These are phyloP conservation scores for Clarias laeviceps DNA, from an alignment of 2,797 vertebrate genomes.

Conservation along the genomic window DNA sequence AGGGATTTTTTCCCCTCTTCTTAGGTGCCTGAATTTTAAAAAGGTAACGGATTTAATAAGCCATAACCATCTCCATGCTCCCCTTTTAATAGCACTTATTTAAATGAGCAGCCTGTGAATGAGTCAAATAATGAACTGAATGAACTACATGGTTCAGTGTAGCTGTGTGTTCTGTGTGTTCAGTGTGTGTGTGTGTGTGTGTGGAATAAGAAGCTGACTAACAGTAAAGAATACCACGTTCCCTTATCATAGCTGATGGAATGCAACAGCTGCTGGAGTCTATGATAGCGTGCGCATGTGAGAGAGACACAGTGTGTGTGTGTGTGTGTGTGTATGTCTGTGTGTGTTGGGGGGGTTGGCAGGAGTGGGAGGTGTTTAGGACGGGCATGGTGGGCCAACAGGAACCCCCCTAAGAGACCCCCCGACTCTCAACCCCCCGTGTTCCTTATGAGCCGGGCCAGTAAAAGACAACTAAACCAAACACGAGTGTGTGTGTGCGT, in stretches of 20 bases:
- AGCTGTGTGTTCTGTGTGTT: slow-evolving; percentile 17
- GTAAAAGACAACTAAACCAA: slow-evolving; percentile 79
- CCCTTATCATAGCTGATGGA: slow-evolving; percentile 81
- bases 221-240: slow-evolving; percentile 61
- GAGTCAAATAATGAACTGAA: slow-evolving; percentile 30
- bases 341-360: not conserved
- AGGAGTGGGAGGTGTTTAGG: slow-evolving; percentile 59
- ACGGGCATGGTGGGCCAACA: slow-evolving; percentile 85
- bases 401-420: slow-evolving; percentile 84
- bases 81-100: slow-evolving; percentile 27
- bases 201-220: slow-evolving; percentile 34
- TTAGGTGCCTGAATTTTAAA: not conserved
- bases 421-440: slow-evolving; percentile 63
- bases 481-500: slow-evolving; percentile 71
- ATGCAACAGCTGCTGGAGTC: slow-evolving; percentile 82
- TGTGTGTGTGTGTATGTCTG: not conserved
- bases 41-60: not conserved
- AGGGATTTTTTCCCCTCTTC: no score
- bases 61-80: not conserved
- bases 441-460: slow-evolving; percentile 65
- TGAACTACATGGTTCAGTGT: not conserved
- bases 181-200: slow-evolving; percentile 29
- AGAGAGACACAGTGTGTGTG: slow-evolving; percentile 39
- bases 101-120: slow-evolving; percentile 42
- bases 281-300: slow-evolving; percentile 73